phyloP scores from a whole-genome alignment of 2,888 invertebrate genomes.

The Nezara viridula region DNA sequence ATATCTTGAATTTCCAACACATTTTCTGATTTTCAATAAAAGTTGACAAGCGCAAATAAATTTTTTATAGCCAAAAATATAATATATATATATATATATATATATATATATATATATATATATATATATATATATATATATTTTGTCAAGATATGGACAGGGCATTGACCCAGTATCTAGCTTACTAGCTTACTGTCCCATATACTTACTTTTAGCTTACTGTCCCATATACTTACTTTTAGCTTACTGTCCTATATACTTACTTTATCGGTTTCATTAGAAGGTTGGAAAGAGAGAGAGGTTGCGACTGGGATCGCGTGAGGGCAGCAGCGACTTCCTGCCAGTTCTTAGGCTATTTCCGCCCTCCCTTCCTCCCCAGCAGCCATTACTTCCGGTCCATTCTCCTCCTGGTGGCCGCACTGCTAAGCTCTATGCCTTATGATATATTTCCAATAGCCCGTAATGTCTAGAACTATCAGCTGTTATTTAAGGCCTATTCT shows the following conservation, averaged over 20 bases:
- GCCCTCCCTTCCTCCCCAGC: background rate
- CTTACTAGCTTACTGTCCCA: no score
- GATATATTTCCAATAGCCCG: background rate
- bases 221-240: no score
- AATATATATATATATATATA: background rate
- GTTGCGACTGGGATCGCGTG: background rate
- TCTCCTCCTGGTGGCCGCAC: background rate
- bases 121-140: background rate
- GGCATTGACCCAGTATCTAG: no score
- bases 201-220: no score
- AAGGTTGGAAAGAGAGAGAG: background rate
- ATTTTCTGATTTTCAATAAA: no score
- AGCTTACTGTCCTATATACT: background rate
- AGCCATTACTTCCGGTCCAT: constrained; percentile 13
- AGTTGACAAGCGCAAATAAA: no score
- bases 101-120: background rate
- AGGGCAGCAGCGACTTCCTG: background rate
- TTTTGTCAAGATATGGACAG: no score
- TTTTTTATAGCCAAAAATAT: no score
- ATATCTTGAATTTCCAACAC: no score
- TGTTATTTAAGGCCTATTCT: no score
- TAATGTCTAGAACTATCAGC: no score
- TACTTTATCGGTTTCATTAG: background rate
- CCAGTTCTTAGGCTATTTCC: constrained; percentile 17
- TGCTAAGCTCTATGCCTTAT: background rate